Evolutionary conservation across 2,888 invertebrate species (phyloP), one percentile per base, ranked within the genome.

Genomic region (Clunio marinus): DNA sequence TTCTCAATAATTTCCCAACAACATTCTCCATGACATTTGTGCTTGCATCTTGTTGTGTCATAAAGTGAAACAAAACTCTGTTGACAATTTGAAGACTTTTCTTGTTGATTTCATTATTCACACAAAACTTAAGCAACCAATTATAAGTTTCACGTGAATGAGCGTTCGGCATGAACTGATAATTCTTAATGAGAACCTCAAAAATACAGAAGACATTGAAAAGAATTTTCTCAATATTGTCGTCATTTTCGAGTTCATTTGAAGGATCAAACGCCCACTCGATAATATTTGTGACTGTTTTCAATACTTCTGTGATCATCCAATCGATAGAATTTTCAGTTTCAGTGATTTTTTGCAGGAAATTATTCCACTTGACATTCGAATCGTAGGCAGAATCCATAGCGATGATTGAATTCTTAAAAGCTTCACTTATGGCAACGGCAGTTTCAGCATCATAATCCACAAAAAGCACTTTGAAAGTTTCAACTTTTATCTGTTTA

Each of bases 221-320:
- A 2, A 17, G 10, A 27, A 63, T 28, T 15, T 8, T 13, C n/a
- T 63, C 37, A 10, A 25, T 46, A 4, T 17, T 17, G 15, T 37
- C 17, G 13, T 20, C 37, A 10, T 46, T 15, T n/a, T 17, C 25
- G 2, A 17, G 20, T 1, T 28, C 28, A 5, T 20, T 46, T 1
- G 45, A 45, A 1, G 5, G 27, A 13, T 45, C 63, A 46, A 63
- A 63, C 2, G 22, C 28, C 63, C 63, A 63, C 10, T 63, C 63
- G 3, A 63, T 45, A 17, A 63, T 24, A 1, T 24, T 25, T 17
- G 45, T 15, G 22, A 63, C 27, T 27, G 17, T 46, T 8, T 27
- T 7, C 8, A 63, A 20, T 4, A 46, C 17, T 45, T 27, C 17
- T 15, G 17, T 45, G n/a, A 63, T 15, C 63, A 63, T 63, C 8